These are phyloP conservation scores for Astropecten irregularis DNA, from an alignment of 53 echinoderm and acorn worm species.

Conservation along the genomic window DNA sequence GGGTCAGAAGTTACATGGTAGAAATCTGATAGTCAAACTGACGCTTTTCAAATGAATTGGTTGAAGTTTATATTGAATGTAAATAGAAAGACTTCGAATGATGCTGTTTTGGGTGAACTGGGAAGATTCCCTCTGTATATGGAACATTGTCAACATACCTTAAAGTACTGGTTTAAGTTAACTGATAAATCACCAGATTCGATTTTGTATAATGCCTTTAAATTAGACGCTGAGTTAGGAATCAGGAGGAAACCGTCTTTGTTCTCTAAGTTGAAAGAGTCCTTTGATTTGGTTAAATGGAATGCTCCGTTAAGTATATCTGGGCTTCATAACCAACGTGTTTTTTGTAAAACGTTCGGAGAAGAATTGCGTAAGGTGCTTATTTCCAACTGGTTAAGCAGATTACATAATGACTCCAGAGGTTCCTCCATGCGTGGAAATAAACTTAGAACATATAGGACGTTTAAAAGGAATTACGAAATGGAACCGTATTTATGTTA, in stretches of 20 bases:
- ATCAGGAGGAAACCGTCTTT: not conserved
- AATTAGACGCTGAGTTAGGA: not conserved
- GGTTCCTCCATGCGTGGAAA: not conserved
- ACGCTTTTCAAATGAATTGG: not conserved
- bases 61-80: constrained; percentile 14
- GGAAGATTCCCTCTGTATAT: constrained; percentile 12
- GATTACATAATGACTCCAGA: not conserved
- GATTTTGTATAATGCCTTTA: not conserved
- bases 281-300: not conserved
- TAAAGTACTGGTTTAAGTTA: not conserved
- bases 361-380: not conserved
- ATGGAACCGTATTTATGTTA: not conserved
- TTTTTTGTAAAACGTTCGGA: not conserved
- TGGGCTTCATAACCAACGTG: not conserved
- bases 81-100: constrained; percentile 9
- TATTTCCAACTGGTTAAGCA: not conserved
- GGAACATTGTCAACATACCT: not conserved
- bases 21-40: not conserved
- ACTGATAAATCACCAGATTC: not conserved
- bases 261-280: not conserved
- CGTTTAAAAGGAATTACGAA: not conserved
- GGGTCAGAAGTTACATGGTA: not conserved
- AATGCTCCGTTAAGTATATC: not conserved
- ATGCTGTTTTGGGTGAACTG: constrained; percentile 23
- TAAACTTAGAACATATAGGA: not conserved